Evolutionary conservation across 2,888 invertebrate species (phyloP).

Genomic region (Slavum lentiscoides): DNA sequence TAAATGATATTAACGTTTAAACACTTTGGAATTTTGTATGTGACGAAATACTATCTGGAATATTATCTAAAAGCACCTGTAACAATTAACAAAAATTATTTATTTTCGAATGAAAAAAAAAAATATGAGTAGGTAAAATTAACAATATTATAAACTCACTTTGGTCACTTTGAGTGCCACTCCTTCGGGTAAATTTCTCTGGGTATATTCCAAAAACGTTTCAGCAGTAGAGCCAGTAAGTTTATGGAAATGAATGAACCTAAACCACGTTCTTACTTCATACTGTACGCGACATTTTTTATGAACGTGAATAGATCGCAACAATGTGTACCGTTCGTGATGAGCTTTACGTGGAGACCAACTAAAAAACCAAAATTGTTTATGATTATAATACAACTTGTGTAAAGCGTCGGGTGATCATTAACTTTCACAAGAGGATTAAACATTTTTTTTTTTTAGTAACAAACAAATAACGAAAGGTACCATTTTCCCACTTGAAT

Average conservation of each 20-base stretch:
- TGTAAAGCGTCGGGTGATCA: no score
- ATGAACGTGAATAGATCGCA: conserved; percentile 86
- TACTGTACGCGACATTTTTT: conserved; percentile 96
- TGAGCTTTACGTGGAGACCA: conserved; percentile 73
- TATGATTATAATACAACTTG: conserved; percentile 4
- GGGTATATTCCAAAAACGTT: conserved; percentile 92
- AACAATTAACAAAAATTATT: conserved; percentile 7
- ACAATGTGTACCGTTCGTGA: conserved; percentile 76
- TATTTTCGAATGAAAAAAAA: background rate
- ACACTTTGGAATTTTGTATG: background rate
- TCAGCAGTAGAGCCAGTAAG: conserved; percentile 94
- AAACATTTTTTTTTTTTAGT: background rate
- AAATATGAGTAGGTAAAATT: background rate
- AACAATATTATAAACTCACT: conserved; percentile 61
- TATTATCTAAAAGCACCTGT: conserved; percentile 37
- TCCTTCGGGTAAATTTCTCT: conserved; percentile 96
- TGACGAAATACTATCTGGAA: conserved; percentile 38
- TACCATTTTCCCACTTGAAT: conserved; percentile 71
- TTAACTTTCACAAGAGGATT: background rate
- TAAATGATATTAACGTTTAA: background rate
- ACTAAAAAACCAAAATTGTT: conserved; percentile 62
- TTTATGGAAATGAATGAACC: conserved; percentile 78
- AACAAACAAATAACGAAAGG: background rate
- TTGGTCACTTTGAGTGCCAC: conserved; percentile 89
- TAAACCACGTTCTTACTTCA: conserved; percentile 90